Percentiles rank a stretch among this genome's conserved stretches.
phyloP scores from a whole-genome alignment of 2,888 invertebrate species.

The Rhimphoctona megacephalus region DNA sequence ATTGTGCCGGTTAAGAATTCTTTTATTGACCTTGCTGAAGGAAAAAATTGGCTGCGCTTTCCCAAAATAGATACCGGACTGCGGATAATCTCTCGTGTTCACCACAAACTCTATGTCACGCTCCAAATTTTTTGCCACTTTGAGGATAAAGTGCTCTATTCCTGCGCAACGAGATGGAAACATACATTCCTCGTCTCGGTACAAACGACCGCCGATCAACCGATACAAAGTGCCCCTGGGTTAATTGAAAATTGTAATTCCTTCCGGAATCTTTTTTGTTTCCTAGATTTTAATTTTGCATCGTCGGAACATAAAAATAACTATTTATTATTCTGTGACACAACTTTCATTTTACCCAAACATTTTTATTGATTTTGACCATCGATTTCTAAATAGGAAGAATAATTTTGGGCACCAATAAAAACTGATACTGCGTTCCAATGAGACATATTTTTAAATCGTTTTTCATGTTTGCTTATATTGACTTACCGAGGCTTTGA shows the following conservation, averaged over 20 bases:
- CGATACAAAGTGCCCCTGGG: conserved; percentile 92
- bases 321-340: neutral
- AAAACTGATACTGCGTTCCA: neutral
- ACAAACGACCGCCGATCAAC: conserved; percentile 92
- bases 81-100: conserved; percentile 98
- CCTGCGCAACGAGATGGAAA: conserved; percentile 97
- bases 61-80: conserved; percentile 89
- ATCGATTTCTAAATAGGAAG: too few species aligned
- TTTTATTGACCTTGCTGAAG: conserved; percentile 92
- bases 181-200: conserved; percentile 93
- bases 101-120: conserved; percentile 93
- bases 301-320: neutral
- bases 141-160: conserved; percentile 94
- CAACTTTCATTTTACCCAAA: too few species aligned
- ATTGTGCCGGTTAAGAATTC: neutral
- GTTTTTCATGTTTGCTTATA: neutral
- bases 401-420: too few species aligned
- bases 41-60: conserved; percentile 93
- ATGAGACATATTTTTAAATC: neutral
- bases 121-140: conserved; percentile 89
- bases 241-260: conserved; percentile 65
- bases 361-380: too few species aligned
- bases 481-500: conserved; percentile 83
- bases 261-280: neutral
- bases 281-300: neutral